Conservation (phyloP, 2,797 vertebrate species). For the Myotis planiceps region DNA sequence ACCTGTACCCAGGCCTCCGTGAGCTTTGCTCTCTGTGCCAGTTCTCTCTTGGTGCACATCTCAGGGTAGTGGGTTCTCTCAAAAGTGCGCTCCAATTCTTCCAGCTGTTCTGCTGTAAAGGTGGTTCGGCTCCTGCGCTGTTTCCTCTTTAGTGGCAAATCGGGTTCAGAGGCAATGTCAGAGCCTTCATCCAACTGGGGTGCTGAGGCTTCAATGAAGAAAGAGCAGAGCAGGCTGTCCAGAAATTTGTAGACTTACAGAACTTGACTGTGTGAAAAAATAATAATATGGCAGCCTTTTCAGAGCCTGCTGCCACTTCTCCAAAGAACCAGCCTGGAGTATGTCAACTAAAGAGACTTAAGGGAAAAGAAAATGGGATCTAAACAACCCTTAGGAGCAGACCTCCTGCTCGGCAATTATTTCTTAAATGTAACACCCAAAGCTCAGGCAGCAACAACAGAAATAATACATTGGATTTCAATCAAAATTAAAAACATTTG, state of each 20-base stretch:
- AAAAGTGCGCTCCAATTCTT: slow-evolving; percentile 95
- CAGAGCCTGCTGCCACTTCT: background rate
- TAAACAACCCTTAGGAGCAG: slow-evolving; percentile 71
- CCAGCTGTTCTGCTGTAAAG: slow-evolving; percentile 95
- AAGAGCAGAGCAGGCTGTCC: background rate
- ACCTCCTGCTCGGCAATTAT: slow-evolving; percentile 57
- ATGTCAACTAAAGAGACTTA: slow-evolving; percentile 71
- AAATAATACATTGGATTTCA: background rate
- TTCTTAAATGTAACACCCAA: slow-evolving; percentile 25
- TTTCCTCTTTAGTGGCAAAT: slow-evolving; percentile 94
- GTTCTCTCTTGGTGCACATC: slow-evolving; percentile 96
- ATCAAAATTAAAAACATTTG: slow-evolving; percentile 4
- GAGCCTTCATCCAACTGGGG: slow-evolving; percentile 97
- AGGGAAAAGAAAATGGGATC: slow-evolving; percentile 79
- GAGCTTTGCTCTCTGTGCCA: slow-evolving; percentile 95
- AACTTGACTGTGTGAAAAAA: background rate
- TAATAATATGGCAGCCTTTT: background rate
- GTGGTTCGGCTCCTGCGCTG: slow-evolving; percentile 95
- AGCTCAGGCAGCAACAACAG: background rate
- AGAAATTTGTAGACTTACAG: background rate
- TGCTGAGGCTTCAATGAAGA: slow-evolving; percentile 84
- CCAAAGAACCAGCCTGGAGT: slow-evolving; percentile 4
- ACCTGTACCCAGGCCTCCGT: slow-evolving; percentile 97
- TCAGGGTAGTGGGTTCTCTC: slow-evolving; percentile 97
- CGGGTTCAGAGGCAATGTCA: slow-evolving; percentile 95